Evolutionary conservation across 2,797 vertebrate genomes (phyloP).

Genomic region (Rhinella marina): DNA sequence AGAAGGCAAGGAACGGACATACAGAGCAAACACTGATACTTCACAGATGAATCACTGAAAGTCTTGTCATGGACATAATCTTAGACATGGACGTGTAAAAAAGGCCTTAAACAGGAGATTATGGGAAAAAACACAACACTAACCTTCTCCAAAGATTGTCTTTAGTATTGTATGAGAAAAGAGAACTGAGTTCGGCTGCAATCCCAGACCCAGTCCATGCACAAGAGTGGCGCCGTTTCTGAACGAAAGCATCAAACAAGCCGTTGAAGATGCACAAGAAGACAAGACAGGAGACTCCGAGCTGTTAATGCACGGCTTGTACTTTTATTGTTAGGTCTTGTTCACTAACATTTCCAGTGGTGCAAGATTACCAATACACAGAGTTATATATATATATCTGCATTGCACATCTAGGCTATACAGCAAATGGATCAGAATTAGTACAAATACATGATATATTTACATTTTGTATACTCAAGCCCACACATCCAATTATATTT

Average conservation of each 20-base stretch:
- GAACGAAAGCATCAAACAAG: not conserved
- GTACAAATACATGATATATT: conserved; percentile 99
- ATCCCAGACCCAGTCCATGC: not conserved
- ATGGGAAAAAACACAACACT: too few species aligned
- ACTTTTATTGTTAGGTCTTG: conserved; percentile 97
- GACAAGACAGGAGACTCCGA: not conserved
- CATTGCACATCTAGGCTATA: conserved; percentile 99
- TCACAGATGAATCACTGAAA: too few species aligned
- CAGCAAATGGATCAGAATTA: conserved; percentile 99
- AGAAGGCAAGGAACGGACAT: too few species aligned
- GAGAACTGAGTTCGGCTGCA: too few species aligned
- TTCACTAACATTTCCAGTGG: conserved; percentile 94
- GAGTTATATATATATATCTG: conserved; percentile 84
- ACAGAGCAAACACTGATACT: too few species aligned
- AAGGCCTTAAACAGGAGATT: too few species aligned
- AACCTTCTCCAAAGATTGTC: too few species aligned
- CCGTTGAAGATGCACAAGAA: not conserved
- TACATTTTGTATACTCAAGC: conserved; percentile 99
- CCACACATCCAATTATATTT: conserved; percentile 96
- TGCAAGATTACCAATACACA: conserved; percentile 98
- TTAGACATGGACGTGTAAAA: too few species aligned
- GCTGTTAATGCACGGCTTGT: conserved; percentile 86
- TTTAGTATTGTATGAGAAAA: too few species aligned
- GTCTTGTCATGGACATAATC: too few species aligned
- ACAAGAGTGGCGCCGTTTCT: not conserved